Base-by-base conservation (phyloP, 2,113 vertebrate genomes). In the Fulica atra region DNA sequence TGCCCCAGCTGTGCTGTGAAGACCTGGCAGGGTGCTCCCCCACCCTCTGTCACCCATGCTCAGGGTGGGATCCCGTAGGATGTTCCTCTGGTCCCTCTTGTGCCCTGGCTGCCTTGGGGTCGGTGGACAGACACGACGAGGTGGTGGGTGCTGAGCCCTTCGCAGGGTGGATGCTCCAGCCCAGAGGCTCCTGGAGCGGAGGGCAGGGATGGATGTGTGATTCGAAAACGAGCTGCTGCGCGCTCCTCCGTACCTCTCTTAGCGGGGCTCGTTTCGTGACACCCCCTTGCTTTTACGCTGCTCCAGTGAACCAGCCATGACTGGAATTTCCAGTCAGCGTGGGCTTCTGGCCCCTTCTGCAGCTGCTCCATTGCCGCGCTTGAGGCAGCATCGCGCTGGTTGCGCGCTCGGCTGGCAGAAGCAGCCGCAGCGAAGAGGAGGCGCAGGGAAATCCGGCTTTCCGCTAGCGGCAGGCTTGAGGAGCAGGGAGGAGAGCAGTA, bases 131-230 rank as follows among this genome's bases (percentile, higher is more conserved):
- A 48, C 48, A 57, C 36, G 72, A 20, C 0, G 10, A 35, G 31
- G 48, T 2, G 7, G 28, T 46, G 66, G 60, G 36, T 86, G 72
- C 90, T 54, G 82, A 74, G 50, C 61, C 50, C 38, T 53, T 64
- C 29, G 56, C 56, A n/a, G 78, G 56, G 50, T 50, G n/a, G 54
- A 44, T 50, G 44, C 3, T 0, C 18, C 38, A 61, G 18, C 44
- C 63, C 51, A n/a, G 19, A 36, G 57, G 11, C 19, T 56, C 16
- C 53, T 0, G 0, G 56, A 36, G 56, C 1, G 0, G 54, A 78
- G n/a, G n/a, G n/a, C 24, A 64, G 38, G 71, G 61, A 60, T 46
- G 61, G 66, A 54, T 44, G 42, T 16, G 21, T 13, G 57, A 17
- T 59, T 42, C 23, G 54, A 21, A 42, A 53, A 38, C 3, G 3